Base-by-base conservation (phyloP, 1,140 invertebrate genomes). In the Ceratina japonica region DNA sequence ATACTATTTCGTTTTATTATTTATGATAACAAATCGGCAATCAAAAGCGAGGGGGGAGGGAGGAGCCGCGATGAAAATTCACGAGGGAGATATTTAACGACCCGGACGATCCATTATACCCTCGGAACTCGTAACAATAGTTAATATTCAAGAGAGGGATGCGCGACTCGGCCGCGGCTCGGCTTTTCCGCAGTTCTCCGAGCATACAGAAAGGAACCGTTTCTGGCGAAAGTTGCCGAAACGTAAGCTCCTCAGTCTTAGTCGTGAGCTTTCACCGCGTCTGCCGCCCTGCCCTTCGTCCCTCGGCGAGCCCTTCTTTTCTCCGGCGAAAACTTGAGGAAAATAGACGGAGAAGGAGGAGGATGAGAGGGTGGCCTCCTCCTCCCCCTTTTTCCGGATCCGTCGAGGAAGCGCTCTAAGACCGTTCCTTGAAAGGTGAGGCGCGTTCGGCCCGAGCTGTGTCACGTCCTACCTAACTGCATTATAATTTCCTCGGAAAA, bases 401-500 rank as follows among this genome's bases (percentile, higher is more conserved):
- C 73, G 18, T 20, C 20, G n/a, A 10, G 31, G 52, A 66, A 24
- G 16, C 16, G 37, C 22, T 37, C 65, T 31, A 20, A 27, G 31
- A 49, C 56, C 63, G 20, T 51, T 58, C 3, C 61, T 65, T 20
- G 69, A 72, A 72, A 72, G 49, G 59, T 20, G 59, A 64, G 59
- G 16, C 61, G 51, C 31, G 37, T 37, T 15, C 56, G 49, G 20
- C 15, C 20, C 52, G 70, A 58, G 37, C 37, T 37, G 37, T 58
- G 52, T 73, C 76, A 79, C 70, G 62, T 79, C 37, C 62, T 20
- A 18, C n/a, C 76, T 79, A 79, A 79, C 70, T 74, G 70, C 70
- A 74, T 79, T 79, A 79, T 79, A 79, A 79, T 74, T 74, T 79
- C 61, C 69, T 59, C 22, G 69, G 70, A 65, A 73, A 65, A 73